These are phyloP conservation scores for Chlorops oryzae DNA, from an alignment of 1,140 invertebrate genomes.

Conservation along the genomic window DNA sequence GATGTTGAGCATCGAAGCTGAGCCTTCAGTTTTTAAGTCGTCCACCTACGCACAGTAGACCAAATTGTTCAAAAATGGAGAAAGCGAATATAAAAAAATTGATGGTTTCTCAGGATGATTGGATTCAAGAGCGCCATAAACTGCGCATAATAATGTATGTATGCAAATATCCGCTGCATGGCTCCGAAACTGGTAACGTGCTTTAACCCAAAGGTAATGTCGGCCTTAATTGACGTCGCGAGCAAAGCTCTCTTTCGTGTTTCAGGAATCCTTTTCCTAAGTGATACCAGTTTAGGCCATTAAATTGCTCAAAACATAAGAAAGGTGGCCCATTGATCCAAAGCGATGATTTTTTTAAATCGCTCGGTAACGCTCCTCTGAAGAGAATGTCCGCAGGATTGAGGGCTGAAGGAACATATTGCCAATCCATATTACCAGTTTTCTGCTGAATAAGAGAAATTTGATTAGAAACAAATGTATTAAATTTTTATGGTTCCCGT, in stretches of 20 bases:
- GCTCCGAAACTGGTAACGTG: conserved; percentile 4
- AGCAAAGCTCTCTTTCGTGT: not conserved
- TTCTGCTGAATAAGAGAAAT: conserved; percentile 32
- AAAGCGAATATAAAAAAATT: conserved; percentile 9
- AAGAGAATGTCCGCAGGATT: conserved; percentile 42
- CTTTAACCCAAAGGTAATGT: conserved; percentile 7
- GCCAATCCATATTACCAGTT: conserved; percentile 20
- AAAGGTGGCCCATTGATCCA: conserved; percentile 40
- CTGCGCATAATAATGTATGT: conserved; percentile 2
- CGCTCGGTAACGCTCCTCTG: conserved; percentile 18
- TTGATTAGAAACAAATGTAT: conserved; percentile 32
- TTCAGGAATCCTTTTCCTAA: no score
- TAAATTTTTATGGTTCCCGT: conserved; percentile 15
- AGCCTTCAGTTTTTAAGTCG: conserved; percentile 21
- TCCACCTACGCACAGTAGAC: conserved; percentile 26
- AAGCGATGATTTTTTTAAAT: conserved; percentile 21
- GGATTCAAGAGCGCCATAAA: not conserved
- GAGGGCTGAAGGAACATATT: conserved; percentile 25
- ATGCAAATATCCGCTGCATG: conserved; percentile 9
- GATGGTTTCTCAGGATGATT: not conserved
- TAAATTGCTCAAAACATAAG: not conserved
- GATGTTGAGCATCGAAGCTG: conserved; percentile 11
- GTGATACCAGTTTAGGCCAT: not conserved
- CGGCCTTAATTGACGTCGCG: not conserved
- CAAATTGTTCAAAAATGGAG: conserved; percentile 22